Conservation (phyloP, 2,113 vertebrate genomes). For the Paracyprichromis sp. region DNA sequence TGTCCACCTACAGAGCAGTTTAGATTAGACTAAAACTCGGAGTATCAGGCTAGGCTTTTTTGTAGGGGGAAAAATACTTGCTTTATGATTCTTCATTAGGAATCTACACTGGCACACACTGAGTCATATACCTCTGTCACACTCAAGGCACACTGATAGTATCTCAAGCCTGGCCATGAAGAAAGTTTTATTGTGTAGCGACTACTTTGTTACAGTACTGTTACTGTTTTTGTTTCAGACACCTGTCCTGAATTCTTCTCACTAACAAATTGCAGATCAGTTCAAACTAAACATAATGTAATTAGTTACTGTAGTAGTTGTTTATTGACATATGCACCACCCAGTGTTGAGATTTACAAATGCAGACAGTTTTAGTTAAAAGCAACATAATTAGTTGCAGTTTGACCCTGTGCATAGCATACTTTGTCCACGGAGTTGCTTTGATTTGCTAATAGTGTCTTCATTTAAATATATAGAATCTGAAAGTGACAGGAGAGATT, state of each 20-base stretch:
- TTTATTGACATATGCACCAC: neutral
- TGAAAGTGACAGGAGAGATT: neutral
- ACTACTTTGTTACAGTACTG: neutral
- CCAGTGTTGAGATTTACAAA: neutral
- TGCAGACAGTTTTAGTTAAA: neutral
- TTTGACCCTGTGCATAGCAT: rapidly evolving
- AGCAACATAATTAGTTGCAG: neutral
- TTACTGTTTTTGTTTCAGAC: neutral
- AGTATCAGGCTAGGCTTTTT: neutral
- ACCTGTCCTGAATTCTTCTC: neutral
- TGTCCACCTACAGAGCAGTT: neutral
- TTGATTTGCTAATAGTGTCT: neutral
- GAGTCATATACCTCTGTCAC: neutral
- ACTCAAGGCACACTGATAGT: neutral
- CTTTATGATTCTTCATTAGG: neutral
- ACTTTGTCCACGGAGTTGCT: neutral
- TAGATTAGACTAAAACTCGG: neutral
- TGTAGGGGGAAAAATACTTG: too few relatives aligned
- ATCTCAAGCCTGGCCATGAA: neutral
- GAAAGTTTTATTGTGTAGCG: neutral
- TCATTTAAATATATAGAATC: neutral
- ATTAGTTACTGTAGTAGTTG: neutral
- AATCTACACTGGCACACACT: neutral
- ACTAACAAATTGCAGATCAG: neutral
- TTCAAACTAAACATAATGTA: neutral